Percentiles rank a stretch among this genome's conserved stretches.
phyloP scores from a whole-genome alignment of 2,113 vertebrate genomes.

The Plestiodon gilberti region DNA sequence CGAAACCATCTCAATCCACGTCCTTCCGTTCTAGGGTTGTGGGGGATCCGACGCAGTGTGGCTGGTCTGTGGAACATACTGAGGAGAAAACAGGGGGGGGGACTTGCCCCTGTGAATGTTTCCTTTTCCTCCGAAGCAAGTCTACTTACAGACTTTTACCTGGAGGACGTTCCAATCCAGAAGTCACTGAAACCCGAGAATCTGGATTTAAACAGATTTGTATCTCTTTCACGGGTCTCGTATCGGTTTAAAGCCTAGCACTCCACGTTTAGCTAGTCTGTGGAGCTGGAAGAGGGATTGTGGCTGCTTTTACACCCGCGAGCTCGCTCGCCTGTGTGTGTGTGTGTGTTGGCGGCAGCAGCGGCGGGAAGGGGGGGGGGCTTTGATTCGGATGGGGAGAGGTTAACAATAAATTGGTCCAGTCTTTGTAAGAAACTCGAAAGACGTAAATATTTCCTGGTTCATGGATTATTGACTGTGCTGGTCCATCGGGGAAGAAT shows the following conservation, averaged over 20 bases:
- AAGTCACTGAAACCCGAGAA: not conserved
- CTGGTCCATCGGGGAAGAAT: slow-evolving; percentile 8
- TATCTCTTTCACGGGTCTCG: not conserved
- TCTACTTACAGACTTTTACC: too few species aligned
- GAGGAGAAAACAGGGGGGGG: not conserved
- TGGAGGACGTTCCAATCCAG: not conserved
- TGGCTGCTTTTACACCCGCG: too few species aligned
- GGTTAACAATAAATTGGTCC: slow-evolving; percentile 40
- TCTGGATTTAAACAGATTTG: not conserved
- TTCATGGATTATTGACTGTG: slow-evolving; percentile 44
- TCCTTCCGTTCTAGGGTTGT: not conserved
- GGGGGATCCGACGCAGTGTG: not conserved
- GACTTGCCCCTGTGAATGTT: not conserved
- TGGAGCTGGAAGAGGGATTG: not conserved
- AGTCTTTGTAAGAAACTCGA: not conserved
- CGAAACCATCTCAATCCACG: not conserved
- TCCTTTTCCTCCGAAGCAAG: not conserved
- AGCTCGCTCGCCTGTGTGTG: not conserved
- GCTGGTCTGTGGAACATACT: not conserved
- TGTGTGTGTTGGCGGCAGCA: too few species aligned
- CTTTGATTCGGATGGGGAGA: not conserved
- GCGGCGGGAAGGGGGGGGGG: not conserved
- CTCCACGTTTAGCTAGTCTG: not conserved
- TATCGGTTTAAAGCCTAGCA: not conserved
- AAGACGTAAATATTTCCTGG: slow-evolving; percentile 51